Evolutionary conservation across 2,797 vertebrate species (phyloP).

Genomic region (Phrynocephalus guinanensis): DNA sequence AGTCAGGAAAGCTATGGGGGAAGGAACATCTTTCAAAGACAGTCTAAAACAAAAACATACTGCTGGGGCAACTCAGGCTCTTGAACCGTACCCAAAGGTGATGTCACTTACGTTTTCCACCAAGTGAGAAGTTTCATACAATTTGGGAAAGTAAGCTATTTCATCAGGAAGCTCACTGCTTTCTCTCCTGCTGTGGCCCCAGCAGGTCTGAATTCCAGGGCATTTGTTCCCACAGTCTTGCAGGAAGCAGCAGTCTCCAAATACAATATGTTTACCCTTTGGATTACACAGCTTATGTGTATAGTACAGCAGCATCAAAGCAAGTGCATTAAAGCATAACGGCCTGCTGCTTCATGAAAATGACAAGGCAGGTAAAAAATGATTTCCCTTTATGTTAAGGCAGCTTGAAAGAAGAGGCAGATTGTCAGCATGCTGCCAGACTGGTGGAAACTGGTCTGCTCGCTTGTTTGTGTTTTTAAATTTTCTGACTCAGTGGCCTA

Average conservation of each 20-base stretch:
- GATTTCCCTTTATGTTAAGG: background rate
- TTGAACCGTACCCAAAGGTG: constrained; percentile 9
- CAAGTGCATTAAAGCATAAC: constrained; percentile 2
- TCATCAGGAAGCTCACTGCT: constrained; percentile 49
- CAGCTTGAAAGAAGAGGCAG: constrained; percentile 7
- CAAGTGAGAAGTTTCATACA: constrained; percentile 40
- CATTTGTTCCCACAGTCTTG: background rate
- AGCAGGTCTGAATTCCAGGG: constrained; percentile 26
- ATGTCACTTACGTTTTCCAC: constrained; percentile 34
- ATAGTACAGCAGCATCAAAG: background rate
- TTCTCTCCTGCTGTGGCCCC: constrained; percentile 38
- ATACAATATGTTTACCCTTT: constrained; percentile 6
- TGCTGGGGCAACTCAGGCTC: constrained; percentile 34
- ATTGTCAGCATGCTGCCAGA: background rate
- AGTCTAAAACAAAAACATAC: background rate
- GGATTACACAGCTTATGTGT: background rate
- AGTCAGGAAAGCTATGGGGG: constrained; percentile 37
- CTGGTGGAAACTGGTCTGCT: background rate
- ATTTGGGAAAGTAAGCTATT: constrained; percentile 48
- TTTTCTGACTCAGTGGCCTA: background rate
- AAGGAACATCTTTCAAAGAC: constrained; percentile 24
- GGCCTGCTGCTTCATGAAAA: constrained; percentile 29
- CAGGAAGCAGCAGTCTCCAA: background rate
- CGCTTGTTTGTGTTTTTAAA: background rate
- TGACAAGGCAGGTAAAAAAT: constrained; percentile 21